phyloP scores from a whole-genome alignment of 2,888 invertebrate genomes.

The Ophioninae sp. region DNA sequence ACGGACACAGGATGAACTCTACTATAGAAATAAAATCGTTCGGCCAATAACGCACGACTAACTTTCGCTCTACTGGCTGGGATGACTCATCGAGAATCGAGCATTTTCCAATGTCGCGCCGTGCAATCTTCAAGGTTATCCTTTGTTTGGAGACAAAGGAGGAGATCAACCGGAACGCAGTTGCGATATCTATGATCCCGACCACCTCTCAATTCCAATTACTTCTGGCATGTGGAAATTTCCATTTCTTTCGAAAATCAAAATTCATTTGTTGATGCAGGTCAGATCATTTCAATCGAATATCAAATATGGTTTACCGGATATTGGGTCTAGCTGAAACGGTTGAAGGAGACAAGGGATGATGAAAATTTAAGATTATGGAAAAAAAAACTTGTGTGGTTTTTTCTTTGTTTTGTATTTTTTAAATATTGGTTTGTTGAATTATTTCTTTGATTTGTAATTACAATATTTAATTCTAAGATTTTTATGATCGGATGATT shows the following conservation, averaged over 20 bases:
- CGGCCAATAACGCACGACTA: constrained; percentile 25
- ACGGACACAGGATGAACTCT: constrained; percentile 4
- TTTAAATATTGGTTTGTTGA: no score
- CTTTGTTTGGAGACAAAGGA: constrained; percentile 20
- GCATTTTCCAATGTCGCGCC: constrained; percentile 39
- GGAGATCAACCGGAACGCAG: neutral
- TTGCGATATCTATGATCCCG: neutral
- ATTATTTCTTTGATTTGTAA: no score
- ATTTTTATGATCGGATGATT: no score
- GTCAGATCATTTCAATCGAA: neutral
- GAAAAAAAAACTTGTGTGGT: no score
- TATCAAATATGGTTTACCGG: neutral
- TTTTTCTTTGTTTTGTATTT: no score
- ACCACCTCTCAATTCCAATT: neutral
- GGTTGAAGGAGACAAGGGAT: no score
- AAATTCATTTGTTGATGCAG: neutral
- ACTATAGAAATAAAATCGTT: constrained; percentile 24
- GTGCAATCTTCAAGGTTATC: constrained; percentile 39
- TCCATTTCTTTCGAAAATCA: neutral
- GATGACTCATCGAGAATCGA: constrained; percentile 28
- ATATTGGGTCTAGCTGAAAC: neutral
- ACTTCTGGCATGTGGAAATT: neutral
- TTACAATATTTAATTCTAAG: no score
- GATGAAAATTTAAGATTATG: no score
- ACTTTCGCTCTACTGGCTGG: constrained; percentile 19